Evolutionary conservation across 2,888 invertebrate species (phyloP), one percentile per base, ranked within the genome.

Genomic region (Philaethria dido): DNA sequence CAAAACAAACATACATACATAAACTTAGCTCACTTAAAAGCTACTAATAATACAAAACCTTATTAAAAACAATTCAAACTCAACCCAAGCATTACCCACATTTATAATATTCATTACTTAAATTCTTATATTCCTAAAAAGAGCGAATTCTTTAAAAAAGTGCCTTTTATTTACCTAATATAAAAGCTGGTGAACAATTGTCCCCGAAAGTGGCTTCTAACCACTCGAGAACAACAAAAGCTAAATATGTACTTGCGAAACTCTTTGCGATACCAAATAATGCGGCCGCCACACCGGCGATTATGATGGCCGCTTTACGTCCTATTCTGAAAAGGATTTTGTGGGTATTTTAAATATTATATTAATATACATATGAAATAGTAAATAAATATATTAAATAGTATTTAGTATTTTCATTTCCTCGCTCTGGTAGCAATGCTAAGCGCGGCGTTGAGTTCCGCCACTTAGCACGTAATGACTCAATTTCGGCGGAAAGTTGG

Each of bases 231-330:
- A 72, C 89, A 89, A 80, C 92, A 93, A 68, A 94, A 86, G 55
- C 93, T 93, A 50, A 93, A 87, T 59, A 93, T 85, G 73, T 93
- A n/a, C 85, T 87, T 48, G 94, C 87, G 70, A 94, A 93, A 16
- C 94, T 93, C 74, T 93, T 89, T 22, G 90, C 78, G n/a, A 94
- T 73, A 18, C 94, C 94, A 64, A 92, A 85, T 22, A 93, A 72
- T 14, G 90, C 91, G 47, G 93, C 90, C 9, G 93, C 75, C 20
- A 93, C 80, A 73, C 94, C 92, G 25, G 93, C 89, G 67, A 87
- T 79, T 20, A 94, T 87, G 66, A 94, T 83, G 16, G 93, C 82
- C 22, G 90, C 87, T 75, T 93, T 91, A 71, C 95, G 86, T 29
- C 95, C 94, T 14, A 85, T 93, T 92, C 88, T 78, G 61, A 68